Base-by-base conservation (phyloP, 2,888 invertebrate species). In the Lacanobia oleracea region DNA sequence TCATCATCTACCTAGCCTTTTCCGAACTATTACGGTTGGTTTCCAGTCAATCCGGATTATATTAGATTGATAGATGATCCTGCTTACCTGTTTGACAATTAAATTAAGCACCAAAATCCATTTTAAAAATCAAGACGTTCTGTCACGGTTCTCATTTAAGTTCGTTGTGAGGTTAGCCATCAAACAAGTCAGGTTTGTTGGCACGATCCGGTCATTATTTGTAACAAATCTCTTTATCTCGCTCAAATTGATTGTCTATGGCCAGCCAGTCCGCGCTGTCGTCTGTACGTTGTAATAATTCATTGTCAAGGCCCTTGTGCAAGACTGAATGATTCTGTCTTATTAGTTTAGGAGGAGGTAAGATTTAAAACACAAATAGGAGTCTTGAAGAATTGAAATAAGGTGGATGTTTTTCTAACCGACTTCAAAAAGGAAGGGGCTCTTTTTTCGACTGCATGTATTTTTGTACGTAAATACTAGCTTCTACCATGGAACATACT, bases 191-290 rank as follows among this genome's bases (percentile, higher is more conserved):
- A 9, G 50, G 43, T 81, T 45, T 21, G 59, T 21, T 67, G 59
- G 72, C 79, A 79, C 82, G 79, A 77, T 48, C 51, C 45, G n/a
- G 45, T 70, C 64, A 81, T 79, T 65, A 79, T 62, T 81, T 81
- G 67, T 65, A 60, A 68, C 77, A 45, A 81, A 81, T 71, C 77
- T 76, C 64, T 43, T 67, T 65, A 71, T 53, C 72, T 69, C 7
- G 37, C 18, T 37, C 37, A 65, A 79, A 79, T 79, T 77, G 77
- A 79, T 79, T 79, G 54, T 76, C 54, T 62, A 59, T 64, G 79
- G 57, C n/a, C 23, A 16, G 53, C 27, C 33, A 63, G 51, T 27
- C 45, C 8, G 33, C 14, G 33, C n/a, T 57, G 1, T 40, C 23
- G 23, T 56, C 37, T 59, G 27, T 56, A n/a, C 37, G 12, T 59